A percentile compares a stretch with the other conserved stretches of the same genome.
Evolutionary conservation across 2,888 invertebrate species (phyloP).

Genomic region (Timema cristinae): DNA sequence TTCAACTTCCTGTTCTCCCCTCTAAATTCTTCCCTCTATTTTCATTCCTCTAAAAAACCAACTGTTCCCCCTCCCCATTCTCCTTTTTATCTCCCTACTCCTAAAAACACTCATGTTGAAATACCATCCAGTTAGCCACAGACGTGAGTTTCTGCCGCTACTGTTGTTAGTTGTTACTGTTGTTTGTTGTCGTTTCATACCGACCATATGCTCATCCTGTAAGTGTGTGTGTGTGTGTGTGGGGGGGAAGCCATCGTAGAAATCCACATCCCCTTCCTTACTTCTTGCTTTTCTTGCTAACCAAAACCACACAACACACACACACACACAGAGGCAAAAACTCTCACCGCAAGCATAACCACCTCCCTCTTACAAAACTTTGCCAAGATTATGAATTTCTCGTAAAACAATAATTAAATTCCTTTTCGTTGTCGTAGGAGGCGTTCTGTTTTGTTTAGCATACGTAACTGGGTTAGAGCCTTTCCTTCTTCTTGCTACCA

Average conservation of each 20-base stretch:
- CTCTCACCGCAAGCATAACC: not conserved
- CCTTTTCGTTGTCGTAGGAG: slow-evolving; percentile 23
- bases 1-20: no score
- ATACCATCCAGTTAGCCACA: no score
- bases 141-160: no score
- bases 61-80: no score
- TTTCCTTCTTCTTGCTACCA: not conserved
- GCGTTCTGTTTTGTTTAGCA: slow-evolving; percentile 26
- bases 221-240: slow-evolving; percentile 1
- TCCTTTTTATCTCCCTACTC: no score
- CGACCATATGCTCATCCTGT: not conserved
- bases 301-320: slow-evolving; percentile 4
- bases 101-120: no score
- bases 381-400: slow-evolving; percentile 31
- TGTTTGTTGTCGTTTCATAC: no score
- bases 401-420: slow-evolving; percentile 31
- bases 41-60: no score
- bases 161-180: no score
- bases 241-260: no score
- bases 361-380: slow-evolving; percentile 17
- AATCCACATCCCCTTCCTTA: no score
- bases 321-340: not conserved
- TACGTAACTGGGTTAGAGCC: slow-evolving; percentile 27
- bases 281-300: not conserved
- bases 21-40: no score